Evolutionary conservation across 2,113 vertebrate species (phyloP).

Genomic region (Arizona elegans): DNA sequence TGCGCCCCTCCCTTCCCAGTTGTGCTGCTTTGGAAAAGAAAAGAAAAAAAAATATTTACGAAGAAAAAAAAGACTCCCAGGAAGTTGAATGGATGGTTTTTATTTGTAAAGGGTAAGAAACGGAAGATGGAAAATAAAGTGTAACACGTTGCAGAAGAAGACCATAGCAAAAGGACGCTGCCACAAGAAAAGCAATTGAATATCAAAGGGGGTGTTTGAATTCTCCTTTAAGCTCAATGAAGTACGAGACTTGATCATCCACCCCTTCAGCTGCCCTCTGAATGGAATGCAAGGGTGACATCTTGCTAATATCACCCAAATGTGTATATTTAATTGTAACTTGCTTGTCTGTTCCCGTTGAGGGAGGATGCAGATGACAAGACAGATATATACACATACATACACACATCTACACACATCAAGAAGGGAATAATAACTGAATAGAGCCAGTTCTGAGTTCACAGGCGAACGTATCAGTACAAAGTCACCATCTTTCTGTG

Average conservation of each 20-base stretch:
- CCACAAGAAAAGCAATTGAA: constrained; percentile 33
- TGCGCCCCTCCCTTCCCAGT: not conserved
- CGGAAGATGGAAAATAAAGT: not conserved
- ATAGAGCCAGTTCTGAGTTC: constrained; percentile 73
- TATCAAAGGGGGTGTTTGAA: not conserved
- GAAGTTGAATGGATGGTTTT: not conserved
- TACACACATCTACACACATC: constrained; percentile 62
- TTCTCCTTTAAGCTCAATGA: constrained; percentile 30
- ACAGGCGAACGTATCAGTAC: constrained; percentile 76
- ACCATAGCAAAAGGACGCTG: not conserved
- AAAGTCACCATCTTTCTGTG: constrained; percentile 77
- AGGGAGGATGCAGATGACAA: constrained; percentile 74
- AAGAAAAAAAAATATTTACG: not conserved
- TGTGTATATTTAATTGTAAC: constrained; percentile 76
- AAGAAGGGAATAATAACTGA: constrained; percentile 76
- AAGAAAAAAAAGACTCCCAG: constrained; percentile 7
- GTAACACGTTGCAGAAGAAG: not conserved
- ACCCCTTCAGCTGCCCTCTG: constrained; percentile 22
- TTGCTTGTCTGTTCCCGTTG: constrained; percentile 65
- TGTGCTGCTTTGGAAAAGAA: not conserved
- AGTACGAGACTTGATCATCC: constrained; percentile 31
- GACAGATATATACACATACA: constrained; percentile 51
- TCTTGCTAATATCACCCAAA: constrained; percentile 48
- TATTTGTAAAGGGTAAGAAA: not conserved
- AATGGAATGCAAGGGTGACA: constrained; percentile 37